Conservation (phyloP, 2,113 vertebrate species). For the Eleginops maclovinus region DNA sequence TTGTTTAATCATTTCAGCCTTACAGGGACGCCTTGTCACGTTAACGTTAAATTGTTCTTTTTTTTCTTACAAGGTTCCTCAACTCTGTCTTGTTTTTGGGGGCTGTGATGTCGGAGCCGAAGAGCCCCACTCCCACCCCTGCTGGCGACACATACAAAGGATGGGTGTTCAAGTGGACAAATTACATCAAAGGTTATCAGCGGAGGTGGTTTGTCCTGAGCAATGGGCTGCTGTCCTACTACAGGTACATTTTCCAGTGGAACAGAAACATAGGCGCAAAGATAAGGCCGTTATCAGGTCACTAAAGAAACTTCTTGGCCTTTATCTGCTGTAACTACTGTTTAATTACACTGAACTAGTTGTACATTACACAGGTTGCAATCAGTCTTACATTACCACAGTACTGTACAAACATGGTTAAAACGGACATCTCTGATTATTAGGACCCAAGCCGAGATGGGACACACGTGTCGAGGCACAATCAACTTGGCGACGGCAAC, state of each 20-base stretch:
- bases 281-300: background rate
- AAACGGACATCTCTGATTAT: background rate
- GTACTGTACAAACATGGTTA: too few relatives aligned
- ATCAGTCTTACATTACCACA: background rate
- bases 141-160: conserved; percentile 87
- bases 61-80: conserved; percentile 42
- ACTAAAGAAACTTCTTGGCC: background rate
- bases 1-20: background rate
- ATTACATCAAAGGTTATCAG: conserved; percentile 96
- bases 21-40: background rate
- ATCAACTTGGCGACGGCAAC: conserved; percentile 97
- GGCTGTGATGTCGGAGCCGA: conserved; percentile 85
- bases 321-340: background rate
- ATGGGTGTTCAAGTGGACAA: conserved; percentile 96
- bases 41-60: background rate
- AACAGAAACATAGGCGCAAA: background rate
- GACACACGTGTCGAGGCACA: conserved; percentile 95
- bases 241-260: conserved; percentile 80
- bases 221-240: conserved; percentile 93
- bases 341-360: background rate
- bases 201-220: conserved; percentile 94
- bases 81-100: conserved; percentile 60
- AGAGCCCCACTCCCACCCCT: conserved; percentile 80
- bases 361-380: background rate
- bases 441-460: conserved; percentile 97